A percentile compares a stretch with the other conserved stretches of the same genome.
Conservation (phyloP, 23 tunicate genomes). For the Halocynthia roretzi region DNA sequence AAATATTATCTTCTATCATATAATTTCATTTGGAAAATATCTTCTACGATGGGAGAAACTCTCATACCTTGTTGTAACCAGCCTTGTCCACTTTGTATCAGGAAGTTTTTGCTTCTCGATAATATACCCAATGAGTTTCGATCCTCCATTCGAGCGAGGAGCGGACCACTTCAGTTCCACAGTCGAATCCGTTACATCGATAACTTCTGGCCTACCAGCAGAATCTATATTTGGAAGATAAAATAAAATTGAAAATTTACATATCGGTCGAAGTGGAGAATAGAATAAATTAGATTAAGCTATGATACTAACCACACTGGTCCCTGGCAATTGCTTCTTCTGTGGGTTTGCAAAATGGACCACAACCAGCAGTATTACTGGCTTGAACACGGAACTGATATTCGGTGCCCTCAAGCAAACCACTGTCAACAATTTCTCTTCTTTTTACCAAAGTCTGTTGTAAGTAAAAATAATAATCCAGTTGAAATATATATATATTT, state of each 20-base stretch:
- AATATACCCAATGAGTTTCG: constrained; percentile 62
- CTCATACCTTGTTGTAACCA: constrained; percentile 28
- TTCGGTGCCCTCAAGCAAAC: constrained; percentile 80
- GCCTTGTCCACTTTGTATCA: constrained; percentile 50
- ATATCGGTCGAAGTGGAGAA: too few relatives aligned
- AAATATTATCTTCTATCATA: background rate
- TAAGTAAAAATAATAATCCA: background rate
- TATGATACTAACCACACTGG: constrained; percentile 21
- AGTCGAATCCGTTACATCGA: constrained; percentile 53
- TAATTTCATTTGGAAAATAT: background rate
- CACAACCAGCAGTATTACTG: constrained; percentile 68
- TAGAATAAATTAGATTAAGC: too few relatives aligned
- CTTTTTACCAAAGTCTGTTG: constrained; percentile 50
- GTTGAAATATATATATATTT: too few relatives aligned
- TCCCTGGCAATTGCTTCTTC: constrained; percentile 59
- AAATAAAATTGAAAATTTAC: too few relatives aligned
- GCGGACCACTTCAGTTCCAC: constrained; percentile 70
- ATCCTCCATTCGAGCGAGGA: constrained; percentile 71
- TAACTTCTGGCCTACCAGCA: constrained; percentile 72
- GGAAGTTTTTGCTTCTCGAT: constrained; percentile 69
- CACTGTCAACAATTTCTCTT: constrained; percentile 59
- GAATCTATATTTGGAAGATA: constrained; percentile 29
- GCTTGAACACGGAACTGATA: constrained; percentile 95
- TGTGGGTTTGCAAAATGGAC: constrained; percentile 64
- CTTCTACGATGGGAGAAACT: background rate